Conservation (phyloP, 2,888 invertebrate genomes). For the Gymnocheta viridis region DNA sequence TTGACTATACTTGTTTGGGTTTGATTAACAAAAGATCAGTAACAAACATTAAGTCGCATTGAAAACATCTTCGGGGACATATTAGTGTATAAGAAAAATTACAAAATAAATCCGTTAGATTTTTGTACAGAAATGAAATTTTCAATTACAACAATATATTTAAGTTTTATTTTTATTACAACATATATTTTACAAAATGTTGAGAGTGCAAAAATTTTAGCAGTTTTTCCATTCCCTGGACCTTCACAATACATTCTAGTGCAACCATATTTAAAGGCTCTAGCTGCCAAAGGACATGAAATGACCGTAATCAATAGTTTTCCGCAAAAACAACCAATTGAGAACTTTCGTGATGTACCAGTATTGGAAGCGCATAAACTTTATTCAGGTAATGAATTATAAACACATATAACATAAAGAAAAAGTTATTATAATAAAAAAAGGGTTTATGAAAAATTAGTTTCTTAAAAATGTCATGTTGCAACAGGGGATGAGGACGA, state of each 20-base stretch:
- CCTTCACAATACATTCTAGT: conserved; percentile 78
- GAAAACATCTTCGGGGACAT: not conserved
- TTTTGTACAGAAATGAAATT: not conserved
- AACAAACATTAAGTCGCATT: not conserved
- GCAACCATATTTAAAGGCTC: conserved; percentile 73
- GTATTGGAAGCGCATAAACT: conserved; percentile 64
- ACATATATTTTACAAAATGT: not conserved
- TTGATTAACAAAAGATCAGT: not conserved
- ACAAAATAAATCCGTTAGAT: not conserved
- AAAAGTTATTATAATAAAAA: too few relatives aligned
- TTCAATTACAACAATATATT: not conserved
- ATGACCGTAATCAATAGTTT: conserved; percentile 75
- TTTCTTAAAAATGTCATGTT: too few relatives aligned
- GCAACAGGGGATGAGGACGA: too few relatives aligned
- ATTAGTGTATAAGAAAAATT: not conserved
- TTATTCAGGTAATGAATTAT: conserved; percentile 61
- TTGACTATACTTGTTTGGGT: not conserved
- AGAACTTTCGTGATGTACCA: conserved; percentile 74
- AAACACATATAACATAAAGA: too few relatives aligned
- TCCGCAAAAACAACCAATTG: conserved; percentile 74
- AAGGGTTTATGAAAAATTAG: too few relatives aligned
- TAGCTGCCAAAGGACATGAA: conserved; percentile 76
- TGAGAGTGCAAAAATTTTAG: conserved; percentile 72
- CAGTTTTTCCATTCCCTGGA: conserved; percentile 76
- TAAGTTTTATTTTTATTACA: not conserved